Base-by-base conservation (phyloP, 2,888 invertebrate species). In the Chesias legatella region DNA sequence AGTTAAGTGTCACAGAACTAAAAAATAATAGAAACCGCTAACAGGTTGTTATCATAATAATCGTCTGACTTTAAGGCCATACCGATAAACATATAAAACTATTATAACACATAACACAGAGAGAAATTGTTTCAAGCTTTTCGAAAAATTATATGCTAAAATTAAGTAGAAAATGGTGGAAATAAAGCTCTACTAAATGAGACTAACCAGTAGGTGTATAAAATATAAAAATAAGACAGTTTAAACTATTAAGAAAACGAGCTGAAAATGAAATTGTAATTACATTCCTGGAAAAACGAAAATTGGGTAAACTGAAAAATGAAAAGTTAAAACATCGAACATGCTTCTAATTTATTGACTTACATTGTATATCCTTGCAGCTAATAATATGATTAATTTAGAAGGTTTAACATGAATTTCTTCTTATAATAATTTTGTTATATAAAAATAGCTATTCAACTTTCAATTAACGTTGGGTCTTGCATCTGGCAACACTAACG, bases 281-380 rank as follows among this genome's bases (percentile, higher is more conserved):
- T 28, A 22, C 6, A 33, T 33, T 38, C 28, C 33, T 43, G 31
- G 39, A 43, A 52, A 10, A 20, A 23, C 33, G 42, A 23, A 34
- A 49, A 21, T 3, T 27, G 53, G 48, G 32, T 17, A 22, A 27
- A 21, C 31, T 27, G 31, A 29, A 37, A 43, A 43, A 39, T 41
- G 36, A 34, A 10, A 45, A 44, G 54, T 43, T 24, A 32, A 41
- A 36, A 43, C 33, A 32, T 17, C 21, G 7, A 43, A 17, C 55
- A 58, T 62, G 60, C 56, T 35, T 26, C 33, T 30, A 42, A 20
- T 37, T 11, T 32, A 20, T 21, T 13, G 51, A 82, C 83, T 83
- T 71, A 84, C 84, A 70, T 68, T 48, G 46, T 13, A 37, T 7
- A 55, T 74, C 80, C 76, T 66, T 60, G 83, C 74, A 52, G 78